Evolutionary conservation across 1,140 invertebrate genomes (phyloP).

Genomic region (Heterodera carotae): DNA sequence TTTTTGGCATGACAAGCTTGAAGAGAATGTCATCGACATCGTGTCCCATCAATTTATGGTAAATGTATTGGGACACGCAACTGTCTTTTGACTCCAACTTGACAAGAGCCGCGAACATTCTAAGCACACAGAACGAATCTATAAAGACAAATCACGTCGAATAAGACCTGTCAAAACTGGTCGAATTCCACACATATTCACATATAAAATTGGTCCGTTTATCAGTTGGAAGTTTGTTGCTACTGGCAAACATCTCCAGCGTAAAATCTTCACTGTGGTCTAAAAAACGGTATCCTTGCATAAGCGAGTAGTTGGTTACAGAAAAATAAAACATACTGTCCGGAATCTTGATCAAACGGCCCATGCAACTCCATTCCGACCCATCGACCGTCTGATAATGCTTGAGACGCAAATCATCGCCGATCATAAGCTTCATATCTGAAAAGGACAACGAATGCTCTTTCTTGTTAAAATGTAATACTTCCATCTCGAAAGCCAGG

Average conservation of each 20-base stretch:
- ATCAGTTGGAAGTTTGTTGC: slow-evolving; percentile 59
- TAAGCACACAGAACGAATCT: slow-evolving; percentile 65
- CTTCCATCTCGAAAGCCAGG: slow-evolving; percentile 87
- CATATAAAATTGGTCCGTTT: slow-evolving; percentile 83
- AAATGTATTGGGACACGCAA: slow-evolving; percentile 95
- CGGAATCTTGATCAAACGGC: slow-evolving; percentile 95
- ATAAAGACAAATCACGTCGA: slow-evolving; percentile 1
- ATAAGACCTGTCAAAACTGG: slow-evolving; percentile 86
- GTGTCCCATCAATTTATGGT: slow-evolving; percentile 91
- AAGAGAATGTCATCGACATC: slow-evolving; percentile 89
- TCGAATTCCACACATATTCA: slow-evolving; percentile 99
- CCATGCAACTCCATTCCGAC: slow-evolving; percentile 83
- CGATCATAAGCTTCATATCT: slow-evolving; percentile 93
- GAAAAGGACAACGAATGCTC: not conserved
- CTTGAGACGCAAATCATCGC: slow-evolving; percentile 89
- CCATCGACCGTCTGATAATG: slow-evolving; percentile 73
- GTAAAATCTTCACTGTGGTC: slow-evolving; percentile 96
- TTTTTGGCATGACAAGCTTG: slow-evolving; percentile 66
- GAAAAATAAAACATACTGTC: slow-evolving; percentile 73
- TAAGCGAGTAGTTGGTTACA: not conserved
- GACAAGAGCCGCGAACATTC: slow-evolving; percentile 90
- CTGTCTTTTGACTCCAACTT: slow-evolving; percentile 94
- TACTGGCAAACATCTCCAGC: slow-evolving; percentile 80
- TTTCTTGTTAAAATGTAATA: slow-evolving; percentile 13
- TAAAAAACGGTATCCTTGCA: slow-evolving; percentile 49